phyloP scores from a whole-genome alignment of 2,797 vertebrate species.

The Esox lucius region DNA sequence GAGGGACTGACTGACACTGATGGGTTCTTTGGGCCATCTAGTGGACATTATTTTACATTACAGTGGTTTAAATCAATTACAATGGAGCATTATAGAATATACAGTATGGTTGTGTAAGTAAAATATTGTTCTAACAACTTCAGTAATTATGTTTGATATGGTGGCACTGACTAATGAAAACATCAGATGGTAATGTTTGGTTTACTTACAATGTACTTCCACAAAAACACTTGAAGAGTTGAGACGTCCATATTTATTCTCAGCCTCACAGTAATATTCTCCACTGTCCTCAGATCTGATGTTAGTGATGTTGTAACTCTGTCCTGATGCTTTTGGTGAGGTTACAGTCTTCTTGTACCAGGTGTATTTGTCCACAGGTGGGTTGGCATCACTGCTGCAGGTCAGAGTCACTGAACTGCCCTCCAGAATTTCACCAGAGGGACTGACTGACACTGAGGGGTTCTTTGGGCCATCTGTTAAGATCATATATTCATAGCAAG shows the following conservation, averaged over 20 bases:
- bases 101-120: neutral
- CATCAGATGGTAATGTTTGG: neutral
- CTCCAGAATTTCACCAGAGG: constrained; percentile 16
- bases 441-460: neutral
- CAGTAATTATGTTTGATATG: neutral
- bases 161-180: neutral
- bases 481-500: neutral
- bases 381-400: constrained; percentile 49
- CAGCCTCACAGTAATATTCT: too few species aligned
- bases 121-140: neutral
- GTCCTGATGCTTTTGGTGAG: too few species aligned
- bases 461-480: constrained; percentile 12
- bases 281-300: too few species aligned
- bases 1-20: constrained; percentile 4
- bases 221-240: constrained; percentile 8
- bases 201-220: constrained; percentile 6
- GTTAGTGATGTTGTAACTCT: too few species aligned
- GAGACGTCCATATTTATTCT: neutral
- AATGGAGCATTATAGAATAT: neutral
- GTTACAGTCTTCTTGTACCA: too few species aligned
- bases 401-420: constrained; percentile 36
- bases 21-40: constrained; percentile 5
- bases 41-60: neutral
- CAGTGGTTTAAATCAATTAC: neutral
- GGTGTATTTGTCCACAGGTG: too few species aligned